These are phyloP conservation scores for Orius laevigatus DNA, from an alignment of 1,140 invertebrate genomes.

Conservation along the genomic window DNA sequence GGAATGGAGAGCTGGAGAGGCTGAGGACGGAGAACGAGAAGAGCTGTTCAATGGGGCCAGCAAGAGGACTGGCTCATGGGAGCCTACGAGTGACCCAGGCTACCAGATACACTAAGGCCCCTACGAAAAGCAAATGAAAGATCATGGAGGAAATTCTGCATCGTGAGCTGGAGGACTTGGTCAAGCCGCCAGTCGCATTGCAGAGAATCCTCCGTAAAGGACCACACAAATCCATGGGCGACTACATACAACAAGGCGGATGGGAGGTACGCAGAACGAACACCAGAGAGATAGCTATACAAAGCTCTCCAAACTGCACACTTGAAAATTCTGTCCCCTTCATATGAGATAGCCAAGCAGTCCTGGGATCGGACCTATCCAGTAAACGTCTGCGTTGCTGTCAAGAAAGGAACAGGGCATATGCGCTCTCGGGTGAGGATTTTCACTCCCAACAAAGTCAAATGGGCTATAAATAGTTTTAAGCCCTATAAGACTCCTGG, in stretches of 20 bases:
- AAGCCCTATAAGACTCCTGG: slow-evolving; percentile 18
- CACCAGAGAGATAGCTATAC: not conserved
- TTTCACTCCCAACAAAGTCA: slow-evolving; percentile 10
- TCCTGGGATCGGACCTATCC: not conserved
- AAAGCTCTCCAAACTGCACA: not conserved
- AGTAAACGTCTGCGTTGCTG: too few relatives aligned
- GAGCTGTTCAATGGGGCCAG: not conserved
- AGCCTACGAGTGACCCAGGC: not conserved
- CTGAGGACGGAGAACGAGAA: not conserved
- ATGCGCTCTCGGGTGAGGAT: not conserved
- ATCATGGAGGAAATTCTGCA: slow-evolving; percentile 2
- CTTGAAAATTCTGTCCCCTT: not conserved
- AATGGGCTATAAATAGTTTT: slow-evolving; percentile 19
- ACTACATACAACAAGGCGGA: not conserved
- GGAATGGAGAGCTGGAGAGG: not conserved
- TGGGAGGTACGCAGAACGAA: not conserved
- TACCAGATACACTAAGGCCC: not conserved
- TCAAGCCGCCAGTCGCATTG: not conserved
- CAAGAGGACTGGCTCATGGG: not conserved
- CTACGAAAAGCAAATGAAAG: not conserved
- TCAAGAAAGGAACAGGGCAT: too few relatives aligned
- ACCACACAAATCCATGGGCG: not conserved
- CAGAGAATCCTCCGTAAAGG: not conserved
- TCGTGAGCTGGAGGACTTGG: not conserved
- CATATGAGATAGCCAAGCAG: not conserved